phyloP scores from a whole-genome alignment of 2,888 invertebrate genomes.

The Rhogogaster chlorosoma region DNA sequence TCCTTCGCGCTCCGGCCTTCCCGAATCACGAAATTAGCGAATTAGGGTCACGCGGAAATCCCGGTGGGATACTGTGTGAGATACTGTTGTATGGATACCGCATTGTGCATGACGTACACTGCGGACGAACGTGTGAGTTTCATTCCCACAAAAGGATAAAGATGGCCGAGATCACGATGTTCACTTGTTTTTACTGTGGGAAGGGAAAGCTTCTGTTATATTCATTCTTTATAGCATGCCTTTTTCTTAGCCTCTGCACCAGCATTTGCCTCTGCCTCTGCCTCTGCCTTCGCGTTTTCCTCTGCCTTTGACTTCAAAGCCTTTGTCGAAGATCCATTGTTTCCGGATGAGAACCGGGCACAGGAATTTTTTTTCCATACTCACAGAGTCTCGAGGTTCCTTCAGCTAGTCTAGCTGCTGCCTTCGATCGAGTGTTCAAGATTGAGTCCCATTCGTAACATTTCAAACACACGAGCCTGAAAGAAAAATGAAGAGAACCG shows the following conservation, averaged over 20 bases:
- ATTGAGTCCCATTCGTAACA: background rate
- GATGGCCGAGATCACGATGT: slow-evolving; percentile 42
- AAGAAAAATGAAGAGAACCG: background rate
- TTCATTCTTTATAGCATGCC: slow-evolving; percentile 21
- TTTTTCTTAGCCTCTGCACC: slow-evolving; percentile 25
- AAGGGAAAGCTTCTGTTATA: slow-evolving; percentile 45
- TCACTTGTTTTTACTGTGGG: slow-evolving; percentile 46
- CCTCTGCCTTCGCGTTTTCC: background rate
- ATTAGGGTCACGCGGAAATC: slow-evolving; percentile 49
- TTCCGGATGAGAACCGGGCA: slow-evolving; percentile 42
- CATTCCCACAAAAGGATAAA: slow-evolving; percentile 18
- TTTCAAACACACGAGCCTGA: background rate
- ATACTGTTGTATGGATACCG: background rate
- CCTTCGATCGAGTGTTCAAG: background rate
- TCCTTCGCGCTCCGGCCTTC: slow-evolving; percentile 45
- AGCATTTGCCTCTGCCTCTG: background rate
- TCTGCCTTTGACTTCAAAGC: slow-evolving; percentile 35
- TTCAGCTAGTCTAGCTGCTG: background rate
- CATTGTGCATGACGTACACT: background rate
- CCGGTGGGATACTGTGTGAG: slow-evolving; percentile 11
- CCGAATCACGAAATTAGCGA: slow-evolving; percentile 29
- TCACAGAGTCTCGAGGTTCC: background rate
- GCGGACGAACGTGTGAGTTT: background rate
- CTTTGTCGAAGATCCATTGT: slow-evolving; percentile 45
- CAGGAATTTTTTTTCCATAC: background rate